Conservation (phyloP, 2,113 vertebrate genomes). For the Sander lucioperca region DNA sequence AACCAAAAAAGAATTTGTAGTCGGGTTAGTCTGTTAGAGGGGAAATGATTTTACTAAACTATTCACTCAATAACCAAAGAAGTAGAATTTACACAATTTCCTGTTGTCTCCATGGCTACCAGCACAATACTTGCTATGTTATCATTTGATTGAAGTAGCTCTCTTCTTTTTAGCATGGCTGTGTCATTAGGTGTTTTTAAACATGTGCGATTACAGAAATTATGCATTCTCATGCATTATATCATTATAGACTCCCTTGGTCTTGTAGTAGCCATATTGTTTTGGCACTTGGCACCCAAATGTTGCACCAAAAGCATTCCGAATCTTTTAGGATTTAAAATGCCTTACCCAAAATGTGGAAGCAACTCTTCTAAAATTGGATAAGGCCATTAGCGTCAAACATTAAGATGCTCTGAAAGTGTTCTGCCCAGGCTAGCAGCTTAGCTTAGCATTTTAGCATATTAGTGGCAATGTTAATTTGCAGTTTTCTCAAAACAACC, state of each 20-base stretch:
- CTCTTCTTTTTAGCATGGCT: not conserved
- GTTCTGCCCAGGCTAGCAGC: not conserved
- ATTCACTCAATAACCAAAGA: slow-evolving; percentile 22
- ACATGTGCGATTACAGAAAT: no score
- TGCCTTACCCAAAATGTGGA: not conserved
- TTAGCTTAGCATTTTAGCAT: not conserved
- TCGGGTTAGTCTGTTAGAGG: not conserved
- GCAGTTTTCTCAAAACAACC: not conserved
- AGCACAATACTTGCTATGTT: not conserved
- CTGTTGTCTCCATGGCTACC: slow-evolving; percentile 13
- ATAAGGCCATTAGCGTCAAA: not conserved
- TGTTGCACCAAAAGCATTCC: not conserved
- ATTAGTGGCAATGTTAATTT: not conserved
- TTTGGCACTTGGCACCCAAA: not conserved
- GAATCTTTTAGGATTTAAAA: not conserved
- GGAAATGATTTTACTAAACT: slow-evolving; percentile 17
- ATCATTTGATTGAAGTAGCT: not conserved
- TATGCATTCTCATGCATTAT: not conserved
- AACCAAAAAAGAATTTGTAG: slow-evolving; percentile 11
- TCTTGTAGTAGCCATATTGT: not conserved
- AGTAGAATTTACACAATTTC: slow-evolving; percentile 11
- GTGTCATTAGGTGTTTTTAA: not conserved
- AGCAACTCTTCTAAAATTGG: not conserved
- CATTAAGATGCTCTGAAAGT: no score
- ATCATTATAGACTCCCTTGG: not conserved